phyloP scores from a whole-genome alignment of 2,888 invertebrate genomes.

The Pseudococcus longispinus region DNA sequence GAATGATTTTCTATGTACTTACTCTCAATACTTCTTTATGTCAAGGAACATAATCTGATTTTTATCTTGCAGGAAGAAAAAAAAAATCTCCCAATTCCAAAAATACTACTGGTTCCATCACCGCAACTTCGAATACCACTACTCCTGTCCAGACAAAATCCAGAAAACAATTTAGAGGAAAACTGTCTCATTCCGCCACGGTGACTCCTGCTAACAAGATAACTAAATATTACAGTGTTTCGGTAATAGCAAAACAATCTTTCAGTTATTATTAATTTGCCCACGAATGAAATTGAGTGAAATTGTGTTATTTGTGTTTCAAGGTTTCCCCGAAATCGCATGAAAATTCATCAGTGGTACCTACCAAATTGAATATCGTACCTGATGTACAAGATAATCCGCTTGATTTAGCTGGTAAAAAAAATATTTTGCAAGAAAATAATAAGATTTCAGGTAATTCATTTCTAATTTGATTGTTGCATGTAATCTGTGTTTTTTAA shows the following conservation, averaged over 20 bases:
- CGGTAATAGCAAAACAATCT: slow-evolving; percentile 42
- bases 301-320: not conserved
- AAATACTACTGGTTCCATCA: not conserved
- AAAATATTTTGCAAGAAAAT: not conserved
- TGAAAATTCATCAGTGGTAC: slow-evolving; percentile 1
- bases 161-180: slow-evolving; percentile 60
- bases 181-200: slow-evolving; percentile 61
- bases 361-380: not conserved
- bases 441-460: not conserved
- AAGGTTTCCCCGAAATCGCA: not conserved
- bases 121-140: not conserved
- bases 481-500: not conserved
- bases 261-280: not conserved
- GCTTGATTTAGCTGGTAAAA: not conserved
- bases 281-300: not conserved
- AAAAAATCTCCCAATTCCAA: not conserved
- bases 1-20: not conserved
- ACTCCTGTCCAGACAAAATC: not conserved
- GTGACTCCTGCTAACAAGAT: slow-evolving; percentile 58
- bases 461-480: too few relatives aligned
- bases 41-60: not conserved
- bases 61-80: not conserved
- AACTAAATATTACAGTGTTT: slow-evolving; percentile 59
- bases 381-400: not conserved
- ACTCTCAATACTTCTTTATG: not conserved